A percentile compares a stretch with the other conserved stretches of the same genome.
Conservation (phyloP, 2,888 invertebrate genomes). For the Chromoteleia sp. region DNA sequence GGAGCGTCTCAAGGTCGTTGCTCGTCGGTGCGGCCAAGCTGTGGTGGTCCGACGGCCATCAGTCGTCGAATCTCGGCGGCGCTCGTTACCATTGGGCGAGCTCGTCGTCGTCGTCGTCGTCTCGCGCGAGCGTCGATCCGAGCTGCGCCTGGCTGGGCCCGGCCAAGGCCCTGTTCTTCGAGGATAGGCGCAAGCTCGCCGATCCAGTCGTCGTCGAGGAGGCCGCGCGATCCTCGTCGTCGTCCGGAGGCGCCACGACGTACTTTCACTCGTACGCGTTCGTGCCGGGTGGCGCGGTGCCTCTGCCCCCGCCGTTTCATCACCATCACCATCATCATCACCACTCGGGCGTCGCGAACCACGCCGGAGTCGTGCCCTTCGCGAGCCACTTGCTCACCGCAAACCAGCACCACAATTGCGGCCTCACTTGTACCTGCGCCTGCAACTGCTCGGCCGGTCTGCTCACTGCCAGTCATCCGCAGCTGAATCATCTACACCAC, state of each 20-base stretch:
- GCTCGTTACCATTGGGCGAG: conserved; percentile 72
- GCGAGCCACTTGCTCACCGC: conserved; percentile 62
- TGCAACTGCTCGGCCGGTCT: conserved; percentile 81
- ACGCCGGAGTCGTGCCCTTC: conserved; percentile 67
- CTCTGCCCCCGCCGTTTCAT: conserved; percentile 81
- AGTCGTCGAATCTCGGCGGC: conserved; percentile 71
- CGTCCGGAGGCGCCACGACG: conserved; percentile 81
- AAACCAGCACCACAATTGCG: conserved; percentile 78
- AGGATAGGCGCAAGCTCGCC: conserved; percentile 74
- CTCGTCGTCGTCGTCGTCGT: conserved; percentile 58
- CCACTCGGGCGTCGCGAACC: conserved; percentile 55
- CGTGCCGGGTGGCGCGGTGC: conserved; percentile 84
- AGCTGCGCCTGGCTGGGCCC: conserved; percentile 58
- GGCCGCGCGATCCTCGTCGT: conserved; percentile 76
- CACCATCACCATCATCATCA: conserved; percentile 70
- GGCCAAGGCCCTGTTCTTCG: conserved; percentile 70
- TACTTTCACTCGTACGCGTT: conserved; percentile 85
- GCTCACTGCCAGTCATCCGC: conserved; percentile 76
- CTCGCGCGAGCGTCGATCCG: conserved; percentile 63
- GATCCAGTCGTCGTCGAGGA: conserved; percentile 78
- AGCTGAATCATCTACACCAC: conserved; percentile 68
- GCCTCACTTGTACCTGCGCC: conserved; percentile 80
- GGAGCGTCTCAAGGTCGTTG: conserved; percentile 58
- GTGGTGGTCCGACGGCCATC: conserved; percentile 81
- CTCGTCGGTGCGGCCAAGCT: conserved; percentile 77